Evolutionary conservation across 2,888 invertebrate species (phyloP).

Genomic region (Hirtodrosophila duncani): DNA sequence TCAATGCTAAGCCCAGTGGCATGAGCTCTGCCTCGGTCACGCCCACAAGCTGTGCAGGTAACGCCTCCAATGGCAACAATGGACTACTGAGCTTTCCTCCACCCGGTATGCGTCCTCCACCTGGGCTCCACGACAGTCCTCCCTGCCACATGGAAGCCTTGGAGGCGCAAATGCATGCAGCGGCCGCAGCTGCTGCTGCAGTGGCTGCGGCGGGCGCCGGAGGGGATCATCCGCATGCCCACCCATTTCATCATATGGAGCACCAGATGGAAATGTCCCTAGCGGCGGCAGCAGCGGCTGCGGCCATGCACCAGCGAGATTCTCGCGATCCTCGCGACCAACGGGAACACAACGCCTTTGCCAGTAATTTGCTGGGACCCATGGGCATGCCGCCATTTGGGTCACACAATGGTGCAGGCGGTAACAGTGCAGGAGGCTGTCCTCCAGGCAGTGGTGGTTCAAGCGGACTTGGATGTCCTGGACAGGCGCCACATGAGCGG

Average conservation of each 20-base stretch:
- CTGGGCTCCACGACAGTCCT: constrained; percentile 61
- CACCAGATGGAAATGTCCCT: constrained; percentile 78
- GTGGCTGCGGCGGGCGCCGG: constrained; percentile 61
- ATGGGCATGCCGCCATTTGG: constrained; percentile 74
- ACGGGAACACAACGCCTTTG: constrained; percentile 75
- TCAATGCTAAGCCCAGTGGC: constrained; percentile 75
- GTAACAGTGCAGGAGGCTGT: neutral
- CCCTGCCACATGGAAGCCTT: constrained; percentile 75
- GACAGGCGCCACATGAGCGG: constrained; percentile 75
- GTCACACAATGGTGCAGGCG: constrained; percentile 41
- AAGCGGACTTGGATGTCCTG: constrained; percentile 43
- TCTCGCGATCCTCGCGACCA: constrained; percentile 64
- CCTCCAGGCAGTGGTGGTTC: constrained; percentile 25
- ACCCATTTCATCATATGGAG: constrained; percentile 77
- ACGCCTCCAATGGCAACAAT: constrained; percentile 40
- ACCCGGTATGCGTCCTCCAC: constrained; percentile 66
- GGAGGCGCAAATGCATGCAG: constrained; percentile 77
- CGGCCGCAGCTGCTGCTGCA: constrained; percentile 72
- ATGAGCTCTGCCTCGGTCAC: constrained; percentile 61
- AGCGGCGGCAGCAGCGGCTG: constrained; percentile 78
- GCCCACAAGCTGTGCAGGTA: constrained; percentile 47
- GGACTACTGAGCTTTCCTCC: constrained; percentile 65
- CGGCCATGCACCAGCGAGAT: constrained; percentile 74
- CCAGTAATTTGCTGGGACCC: constrained; percentile 74
- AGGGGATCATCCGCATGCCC: too few relatives aligned